Evolutionary conservation across 2,113 vertebrate genomes (phyloP).

Genomic region (Xenotilapia flavipinnis): DNA sequence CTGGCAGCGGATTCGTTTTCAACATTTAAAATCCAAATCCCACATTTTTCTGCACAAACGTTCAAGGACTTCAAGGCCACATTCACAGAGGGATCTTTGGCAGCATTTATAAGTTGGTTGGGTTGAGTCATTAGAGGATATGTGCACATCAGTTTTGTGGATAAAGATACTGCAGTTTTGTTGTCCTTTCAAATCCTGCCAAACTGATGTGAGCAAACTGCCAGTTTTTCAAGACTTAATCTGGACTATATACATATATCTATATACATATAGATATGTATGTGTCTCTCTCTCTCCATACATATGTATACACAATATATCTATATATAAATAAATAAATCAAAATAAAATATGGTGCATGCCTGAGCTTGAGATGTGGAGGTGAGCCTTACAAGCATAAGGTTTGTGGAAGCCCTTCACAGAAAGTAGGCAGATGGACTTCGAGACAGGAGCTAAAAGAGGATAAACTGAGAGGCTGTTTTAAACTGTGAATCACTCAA

Average conservation of each 20-base stretch:
- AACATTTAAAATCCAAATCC: background rate
- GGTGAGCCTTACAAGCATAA: background rate
- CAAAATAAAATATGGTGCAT: background rate
- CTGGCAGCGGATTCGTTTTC: background rate
- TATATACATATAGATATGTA: background rate
- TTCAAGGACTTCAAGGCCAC: background rate
- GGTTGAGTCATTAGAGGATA: background rate
- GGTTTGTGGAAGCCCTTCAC: background rate
- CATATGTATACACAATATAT: background rate
- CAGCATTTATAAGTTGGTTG: background rate
- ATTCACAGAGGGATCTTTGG: background rate
- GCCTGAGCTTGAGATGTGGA: background rate
- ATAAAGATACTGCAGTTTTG: background rate
- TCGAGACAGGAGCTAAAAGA: background rate
- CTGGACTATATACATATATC: background rate
- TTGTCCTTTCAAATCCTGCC: background rate
- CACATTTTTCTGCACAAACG: background rate
- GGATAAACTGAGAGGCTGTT: background rate
- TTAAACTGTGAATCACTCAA: background rate
- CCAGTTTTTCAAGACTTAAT: background rate
- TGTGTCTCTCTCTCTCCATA: accelerated
- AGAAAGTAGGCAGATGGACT: background rate
- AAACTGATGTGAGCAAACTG: background rate
- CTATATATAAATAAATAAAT: background rate
- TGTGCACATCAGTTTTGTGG: background rate